Evolutionary conservation across 23 tunicate genomes (phyloP), one percentile per base, ranked within the genome.

Genomic region (Phallusia fumigata): DNA sequence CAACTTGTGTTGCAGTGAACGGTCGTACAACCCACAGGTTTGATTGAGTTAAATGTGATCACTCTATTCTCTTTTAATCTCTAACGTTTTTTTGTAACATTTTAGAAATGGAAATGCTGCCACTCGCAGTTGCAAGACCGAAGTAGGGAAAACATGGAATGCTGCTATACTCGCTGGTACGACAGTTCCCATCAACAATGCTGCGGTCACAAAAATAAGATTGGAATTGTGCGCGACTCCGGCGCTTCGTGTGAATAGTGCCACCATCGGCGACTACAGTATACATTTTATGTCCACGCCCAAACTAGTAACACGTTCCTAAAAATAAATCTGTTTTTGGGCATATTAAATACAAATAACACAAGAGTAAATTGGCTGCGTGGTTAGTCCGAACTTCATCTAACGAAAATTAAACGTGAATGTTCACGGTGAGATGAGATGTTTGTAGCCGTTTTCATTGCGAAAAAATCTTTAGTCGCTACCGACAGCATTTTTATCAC

Each of bases 161-260:
- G 96, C 52, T 91, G 96, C 50, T 80, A 74, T 34, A 82, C 90
- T 52, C 47, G 87, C 30, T 91, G 96, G 96, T 91, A 86, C 78
- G 86, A 91, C 78, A 32, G 86, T 33, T 76, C 82, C 19, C 26
- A 28, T 30, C 90, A 86, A 24, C 86, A 82, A 65, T 91, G 96
- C 65, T 91, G 96, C 47, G 93, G 87, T 0, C 58, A 19, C 53
- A 87, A 76, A 28, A 18, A 76, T 1, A 16, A 24, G 19, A 73
- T 64, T 11, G 87, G 87, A 74, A 33, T 74, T 19, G 35, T 74
- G 13, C 36, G 77, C 28, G 69, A 22, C 28, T 58, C 69, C 13
- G 26, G 28, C 69, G 1, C 26, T 21, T 13, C 69, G 13, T 58
- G 69, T 24, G 69, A 58, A 58, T 58, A 58, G 13, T 11, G 28